Percentiles rank a stretch among this genome's conserved stretches.
phyloP scores from a whole-genome alignment of 2,888 invertebrate genomes.

The Strigamia transsilvanica region DNA sequence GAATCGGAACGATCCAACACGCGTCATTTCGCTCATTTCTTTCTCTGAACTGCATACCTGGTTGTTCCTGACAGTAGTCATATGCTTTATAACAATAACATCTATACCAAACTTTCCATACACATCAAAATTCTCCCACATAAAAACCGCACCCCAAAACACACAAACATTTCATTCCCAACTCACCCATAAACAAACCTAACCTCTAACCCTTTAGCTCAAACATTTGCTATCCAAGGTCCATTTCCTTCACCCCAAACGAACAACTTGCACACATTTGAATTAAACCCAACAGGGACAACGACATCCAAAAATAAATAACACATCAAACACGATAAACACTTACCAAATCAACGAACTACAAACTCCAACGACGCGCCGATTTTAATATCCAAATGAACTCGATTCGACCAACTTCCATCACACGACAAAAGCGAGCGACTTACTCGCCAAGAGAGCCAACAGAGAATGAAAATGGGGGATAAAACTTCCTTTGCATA shows the following conservation, averaged over 20 bases:
- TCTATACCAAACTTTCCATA: no score
- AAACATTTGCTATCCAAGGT: background rate
- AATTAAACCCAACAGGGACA: background rate
- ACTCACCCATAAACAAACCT: background rate
- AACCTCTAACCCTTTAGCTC: background rate
- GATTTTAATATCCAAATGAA: constrained; percentile 45
- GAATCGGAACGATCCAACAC: no score
- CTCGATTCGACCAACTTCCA: constrained; percentile 17
- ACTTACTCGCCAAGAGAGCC: constrained; percentile 7
- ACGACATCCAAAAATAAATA: background rate
- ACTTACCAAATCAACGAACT: constrained; percentile 16
- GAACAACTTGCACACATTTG: background rate
- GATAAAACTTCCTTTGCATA: constrained; percentile 17
- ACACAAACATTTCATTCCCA: background rate
- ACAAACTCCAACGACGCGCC: background rate
- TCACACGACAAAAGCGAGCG: constrained; percentile 33
- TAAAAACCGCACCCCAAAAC: background rate
- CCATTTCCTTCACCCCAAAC: background rate
- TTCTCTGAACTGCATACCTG: background rate
- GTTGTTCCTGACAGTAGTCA: background rate
- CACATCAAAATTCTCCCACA: background rate
- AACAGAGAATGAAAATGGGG: constrained; percentile 15
- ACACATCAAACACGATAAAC: background rate
- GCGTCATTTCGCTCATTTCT: no score
- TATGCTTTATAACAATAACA: background rate